Evolutionary conservation across 2,113 vertebrate genomes (phyloP), one percentile per base, ranked within the genome.

Genomic region (Propithecus coquereli): DNA sequence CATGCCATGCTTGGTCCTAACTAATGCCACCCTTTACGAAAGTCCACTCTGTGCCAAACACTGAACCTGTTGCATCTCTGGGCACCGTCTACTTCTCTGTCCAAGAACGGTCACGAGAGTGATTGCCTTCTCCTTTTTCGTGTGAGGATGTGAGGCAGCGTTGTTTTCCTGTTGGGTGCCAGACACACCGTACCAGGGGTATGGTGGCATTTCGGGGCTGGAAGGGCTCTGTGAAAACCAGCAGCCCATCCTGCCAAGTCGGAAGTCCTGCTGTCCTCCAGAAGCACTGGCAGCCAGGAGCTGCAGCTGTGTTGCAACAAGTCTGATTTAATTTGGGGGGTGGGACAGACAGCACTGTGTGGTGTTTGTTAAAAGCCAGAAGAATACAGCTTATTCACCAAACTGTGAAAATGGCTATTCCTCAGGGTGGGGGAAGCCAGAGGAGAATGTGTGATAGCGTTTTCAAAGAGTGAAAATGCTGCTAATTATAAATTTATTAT

Each of bases 221-320:
- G 82, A 77, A 66, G 37, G 22, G 73, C 83, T 88, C 89, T 90
- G 6, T 54, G 83, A 45, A 37, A 71, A 66, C 25, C 87, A 68
- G 54, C 92, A 71, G n/a, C 94, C 76, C 32, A 5, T 57, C 93
- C 73, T 95, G 96, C 97, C 90, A 86, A 94, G 91, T 89, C 20
- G 52, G 94, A 97, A 97, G 94, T 86, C 30, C 47, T 9, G 22
- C 84, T 34, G 57, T 47, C 79, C 85, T 52, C 85, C 87, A 43
- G 45, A 92, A 95, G 66, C 0, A 73, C 91, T 95, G 97, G 96
- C 95, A 91, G 95, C 89, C 91, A 8, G n/a, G 32, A n/a, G 52
- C 95, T 94, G 97, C 97, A 97, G 97, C 97, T 97, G 97, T 93
- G 97, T 94, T 85, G 91, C 96, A 94, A 96, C 88, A 91, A 97